Evolutionary conservation across 1,140 invertebrate genomes (phyloP).

Genomic region (Temnothorax longispinosus): DNA sequence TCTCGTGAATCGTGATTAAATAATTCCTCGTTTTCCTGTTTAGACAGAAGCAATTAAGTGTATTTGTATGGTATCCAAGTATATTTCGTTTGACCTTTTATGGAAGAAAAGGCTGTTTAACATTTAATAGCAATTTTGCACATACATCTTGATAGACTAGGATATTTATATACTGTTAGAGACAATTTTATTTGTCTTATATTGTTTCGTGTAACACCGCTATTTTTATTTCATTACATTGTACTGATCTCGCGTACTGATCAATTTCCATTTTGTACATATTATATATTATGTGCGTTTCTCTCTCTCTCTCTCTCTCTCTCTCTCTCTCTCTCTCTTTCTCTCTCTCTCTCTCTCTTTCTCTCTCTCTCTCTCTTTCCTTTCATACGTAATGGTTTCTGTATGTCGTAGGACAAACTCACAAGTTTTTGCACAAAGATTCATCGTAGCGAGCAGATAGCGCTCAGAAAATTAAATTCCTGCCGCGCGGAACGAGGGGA

Average conservation of each 20-base stretch:
- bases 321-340: too few relatives aligned
- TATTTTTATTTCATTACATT: not conserved
- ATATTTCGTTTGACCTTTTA: not conserved
- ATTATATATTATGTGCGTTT: not conserved
- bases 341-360: too few relatives aligned
- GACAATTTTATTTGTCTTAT: not conserved
- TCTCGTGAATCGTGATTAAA: not conserved
- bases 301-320: too few relatives aligned
- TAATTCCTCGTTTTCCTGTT: not conserved
- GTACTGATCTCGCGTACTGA: not conserved
- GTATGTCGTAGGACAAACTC: not conserved
- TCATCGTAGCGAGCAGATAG: conserved; percentile 61
- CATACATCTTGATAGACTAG: not conserved
- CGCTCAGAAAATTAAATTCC: conserved; percentile 70
- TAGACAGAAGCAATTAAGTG: not conserved
- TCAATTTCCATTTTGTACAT: not conserved
- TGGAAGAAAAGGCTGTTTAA: not conserved
- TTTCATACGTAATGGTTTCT: not conserved
- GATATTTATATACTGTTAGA: not conserved
- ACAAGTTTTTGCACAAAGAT: conserved; percentile 65
- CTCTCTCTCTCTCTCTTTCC: too few relatives aligned
- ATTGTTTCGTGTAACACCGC: not conserved
- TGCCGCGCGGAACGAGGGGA: conserved; percentile 41
- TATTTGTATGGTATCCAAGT: not conserved
- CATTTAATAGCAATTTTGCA: not conserved